Conservation (phyloP, 2,888 invertebrate species). For the Hanleya hanleyi region DNA sequence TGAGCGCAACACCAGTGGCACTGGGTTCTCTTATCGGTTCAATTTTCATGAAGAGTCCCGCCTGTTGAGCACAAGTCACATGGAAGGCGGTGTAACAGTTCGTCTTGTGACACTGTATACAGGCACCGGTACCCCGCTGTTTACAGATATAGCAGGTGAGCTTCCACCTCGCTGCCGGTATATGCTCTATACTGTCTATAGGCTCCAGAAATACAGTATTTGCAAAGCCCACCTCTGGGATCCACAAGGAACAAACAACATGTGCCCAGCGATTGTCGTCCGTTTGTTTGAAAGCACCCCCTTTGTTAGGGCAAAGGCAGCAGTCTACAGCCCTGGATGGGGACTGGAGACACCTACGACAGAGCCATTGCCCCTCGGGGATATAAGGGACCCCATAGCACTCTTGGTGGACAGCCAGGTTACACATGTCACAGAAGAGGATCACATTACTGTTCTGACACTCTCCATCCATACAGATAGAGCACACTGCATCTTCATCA, state of each 20-base stretch:
- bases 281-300: slow-evolving; percentile 99
- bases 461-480: slow-evolving; percentile 99
- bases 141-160: slow-evolving; percentile 97
- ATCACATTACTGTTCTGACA: slow-evolving; percentile 99
- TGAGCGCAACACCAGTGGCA: slow-evolving; percentile 54
- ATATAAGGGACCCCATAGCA: slow-evolving; percentile 99
- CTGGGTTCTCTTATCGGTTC: slow-evolving; percentile 84
- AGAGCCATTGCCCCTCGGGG: slow-evolving; percentile 98
- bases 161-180: slow-evolving; percentile 96
- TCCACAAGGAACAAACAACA: slow-evolving; percentile 99
- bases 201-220: slow-evolving; percentile 98
- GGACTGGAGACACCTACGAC: slow-evolving; percentile 95
- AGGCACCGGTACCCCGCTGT: slow-evolving; percentile 84
- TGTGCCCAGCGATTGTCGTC: slow-evolving; percentile 98
- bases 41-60: slow-evolving; percentile 87
- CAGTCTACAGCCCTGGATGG: slow-evolving; percentile 97
- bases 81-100: slow-evolving; percentile 99
- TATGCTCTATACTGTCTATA: slow-evolving; percentile 96
- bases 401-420: slow-evolving; percentile 97
- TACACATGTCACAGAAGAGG: slow-evolving; percentile 99
- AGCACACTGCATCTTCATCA: slow-evolving; percentile 98
- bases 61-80: slow-evolving; percentile 98
- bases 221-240: slow-evolving; percentile 95
- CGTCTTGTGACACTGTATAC: slow-evolving; percentile 97
- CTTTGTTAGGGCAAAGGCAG: slow-evolving; percentile 97